Conservation (phyloP, 2,113 vertebrate species). For the Stigmatopora argus region DNA sequence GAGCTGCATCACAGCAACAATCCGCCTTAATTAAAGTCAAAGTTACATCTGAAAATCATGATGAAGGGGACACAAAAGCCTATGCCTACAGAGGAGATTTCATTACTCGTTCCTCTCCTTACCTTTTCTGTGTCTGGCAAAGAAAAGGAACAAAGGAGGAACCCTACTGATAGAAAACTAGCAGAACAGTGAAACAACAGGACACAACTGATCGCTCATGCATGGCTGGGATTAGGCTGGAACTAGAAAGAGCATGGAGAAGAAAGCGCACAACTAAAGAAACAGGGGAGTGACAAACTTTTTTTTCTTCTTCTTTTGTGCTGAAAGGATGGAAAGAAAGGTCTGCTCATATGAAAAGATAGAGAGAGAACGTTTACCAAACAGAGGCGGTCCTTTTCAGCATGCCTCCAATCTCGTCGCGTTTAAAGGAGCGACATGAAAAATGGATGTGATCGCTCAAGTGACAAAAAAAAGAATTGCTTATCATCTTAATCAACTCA, state of each 20-base stretch:
- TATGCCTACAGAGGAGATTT: slow-evolving; percentile 84
- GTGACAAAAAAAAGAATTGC: slow-evolving; percentile 60
- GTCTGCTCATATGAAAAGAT: slow-evolving; percentile 74
- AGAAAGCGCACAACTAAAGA: slow-evolving; percentile 93
- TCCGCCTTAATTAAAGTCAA: slow-evolving; percentile 71
- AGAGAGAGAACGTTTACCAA: slow-evolving; percentile 83
- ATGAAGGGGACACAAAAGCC: slow-evolving; percentile 78
- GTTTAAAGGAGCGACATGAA: slow-evolving; percentile 68
- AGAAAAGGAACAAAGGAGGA: slow-evolving; percentile 94
- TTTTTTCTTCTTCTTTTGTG: slow-evolving; percentile 80
- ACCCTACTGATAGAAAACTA: slow-evolving; percentile 94
- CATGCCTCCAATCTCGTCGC: slow-evolving; percentile 48
- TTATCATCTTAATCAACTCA: slow-evolving; percentile 53
- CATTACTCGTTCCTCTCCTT: slow-evolving; percentile 85
- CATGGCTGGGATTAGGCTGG: slow-evolving; percentile 97
- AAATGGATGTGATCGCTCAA: slow-evolving; percentile 47
- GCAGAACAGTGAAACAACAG: slow-evolving; percentile 98
- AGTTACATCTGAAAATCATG: slow-evolving; percentile 64
- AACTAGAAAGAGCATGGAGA: slow-evolving; percentile 92
- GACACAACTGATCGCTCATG: slow-evolving; percentile 97
- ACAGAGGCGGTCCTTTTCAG: slow-evolving; percentile 79
- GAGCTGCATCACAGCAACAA: slow-evolving; percentile 65
- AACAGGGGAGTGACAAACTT: slow-evolving; percentile 95
- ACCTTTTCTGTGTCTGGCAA: slow-evolving; percentile 92
- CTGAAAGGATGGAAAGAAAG: slow-evolving; percentile 79